Evolutionary conservation across 2,113 vertebrate genomes (phyloP).

Genomic region (Bujurquina vittata): DNA sequence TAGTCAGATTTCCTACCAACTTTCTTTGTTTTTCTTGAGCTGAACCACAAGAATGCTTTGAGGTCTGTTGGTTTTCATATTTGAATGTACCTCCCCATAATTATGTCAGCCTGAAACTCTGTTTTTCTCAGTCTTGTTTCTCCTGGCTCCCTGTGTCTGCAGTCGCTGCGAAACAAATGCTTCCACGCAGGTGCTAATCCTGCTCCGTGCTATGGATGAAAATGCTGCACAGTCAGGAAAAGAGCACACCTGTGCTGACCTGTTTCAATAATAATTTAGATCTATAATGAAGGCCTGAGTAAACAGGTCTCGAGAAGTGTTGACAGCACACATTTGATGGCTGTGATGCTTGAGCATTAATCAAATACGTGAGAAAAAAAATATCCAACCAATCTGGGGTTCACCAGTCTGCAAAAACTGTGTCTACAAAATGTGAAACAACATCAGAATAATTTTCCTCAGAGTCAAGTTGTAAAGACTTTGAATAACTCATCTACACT

Average conservation of each 20-base stretch:
- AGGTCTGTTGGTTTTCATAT: slow-evolving; percentile 5
- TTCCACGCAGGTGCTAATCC: not conserved
- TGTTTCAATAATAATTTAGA: too few species aligned
- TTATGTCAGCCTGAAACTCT: slow-evolving; percentile 21
- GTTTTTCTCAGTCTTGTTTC: not conserved
- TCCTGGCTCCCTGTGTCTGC: not conserved
- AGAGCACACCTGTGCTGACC: not conserved
- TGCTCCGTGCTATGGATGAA: not conserved
- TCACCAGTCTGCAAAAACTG: too few species aligned
- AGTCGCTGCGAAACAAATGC: not conserved
- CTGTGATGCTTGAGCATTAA: too few species aligned
- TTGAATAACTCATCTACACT: too few species aligned
- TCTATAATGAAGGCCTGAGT: too few species aligned
- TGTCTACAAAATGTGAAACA: not conserved
- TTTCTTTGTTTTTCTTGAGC: slow-evolving; percentile 25
- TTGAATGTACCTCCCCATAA: slow-evolving; percentile 20
- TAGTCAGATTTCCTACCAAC: not conserved
- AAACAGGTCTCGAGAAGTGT: not conserved
- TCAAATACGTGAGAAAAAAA: too few species aligned
- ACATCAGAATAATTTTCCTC: not conserved
- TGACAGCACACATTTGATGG: too few species aligned
- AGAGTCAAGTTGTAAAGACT: too few species aligned
- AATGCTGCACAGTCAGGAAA: not conserved
- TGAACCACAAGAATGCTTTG: slow-evolving; percentile 38
- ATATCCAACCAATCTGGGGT: too few species aligned